A percentile compares a stretch with the other conserved stretches of the same genome.
phyloP scores from a whole-genome alignment of 2,888 invertebrate genomes.

The Synergus gifuensis region DNA sequence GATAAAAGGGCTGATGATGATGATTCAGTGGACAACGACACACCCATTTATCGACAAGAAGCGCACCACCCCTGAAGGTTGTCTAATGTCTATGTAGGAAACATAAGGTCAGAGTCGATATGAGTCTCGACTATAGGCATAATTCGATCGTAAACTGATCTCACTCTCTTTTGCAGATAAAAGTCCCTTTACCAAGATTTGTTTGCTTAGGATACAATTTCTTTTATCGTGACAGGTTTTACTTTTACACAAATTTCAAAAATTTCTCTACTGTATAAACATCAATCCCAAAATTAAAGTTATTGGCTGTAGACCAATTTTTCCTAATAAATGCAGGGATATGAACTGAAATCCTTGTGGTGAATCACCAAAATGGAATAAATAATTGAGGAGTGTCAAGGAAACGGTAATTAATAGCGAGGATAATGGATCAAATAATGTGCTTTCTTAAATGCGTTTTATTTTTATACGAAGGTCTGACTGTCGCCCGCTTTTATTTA shows the following conservation, averaged over 20 bases:
- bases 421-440: conserved; percentile 37
- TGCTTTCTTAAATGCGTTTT: conserved; percentile 38
- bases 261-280: not conserved
- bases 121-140: not conserved
- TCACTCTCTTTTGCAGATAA: not conserved
- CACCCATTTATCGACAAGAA: conserved; percentile 36
- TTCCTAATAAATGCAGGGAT: not conserved
- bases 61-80: conserved; percentile 19
- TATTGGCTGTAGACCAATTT: not conserved
- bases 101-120: conserved; percentile 20
- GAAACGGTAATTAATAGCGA: conserved; percentile 35
- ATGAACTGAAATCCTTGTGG: not conserved
- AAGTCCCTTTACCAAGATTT: not conserved
- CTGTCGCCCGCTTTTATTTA: conserved; percentile 25
- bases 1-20: conserved; percentile 5
- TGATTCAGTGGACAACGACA: conserved; percentile 32
- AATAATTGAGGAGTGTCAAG: conserved; percentile 35
- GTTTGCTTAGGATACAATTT: not conserved
- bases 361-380: conserved; percentile 10
- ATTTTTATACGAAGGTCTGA: conserved; percentile 30
- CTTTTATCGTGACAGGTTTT: not conserved
- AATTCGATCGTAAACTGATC: conserved; percentile 1
- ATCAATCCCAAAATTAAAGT: not conserved
- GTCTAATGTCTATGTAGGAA: conserved; percentile 11
- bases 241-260: not conserved